Evolutionary conservation across 2,888 invertebrate species (phyloP), one percentile per base, ranked within the genome.

Genomic region (Mythimna pallens): DNA sequence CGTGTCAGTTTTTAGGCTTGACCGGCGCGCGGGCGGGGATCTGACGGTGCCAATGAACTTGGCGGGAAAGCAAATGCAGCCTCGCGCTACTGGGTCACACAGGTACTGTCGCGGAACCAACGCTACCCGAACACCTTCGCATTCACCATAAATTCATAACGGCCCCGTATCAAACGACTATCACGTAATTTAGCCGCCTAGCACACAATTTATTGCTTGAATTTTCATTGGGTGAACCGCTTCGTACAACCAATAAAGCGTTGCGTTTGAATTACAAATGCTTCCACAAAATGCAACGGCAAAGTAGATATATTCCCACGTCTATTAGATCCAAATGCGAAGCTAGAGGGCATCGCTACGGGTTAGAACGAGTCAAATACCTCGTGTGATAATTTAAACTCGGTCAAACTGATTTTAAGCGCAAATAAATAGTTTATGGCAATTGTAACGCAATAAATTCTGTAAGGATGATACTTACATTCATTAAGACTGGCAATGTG

Each of bases 31-130:
- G 85, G 80, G 87, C 81, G 84, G 85, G 86, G 86, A 83, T 87
- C 73, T 62, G 71, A 76, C 84, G 86, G 91, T 94, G 94, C 93
- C 94, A 94, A 95, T 94, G 95, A 95, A 95, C 95, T 95, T 93
- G 92, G 90, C 90, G 93, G 93, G 94, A 94, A 94, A 94, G 94
- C 93, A 92, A 93, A 92, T 91, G 90, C 92, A 92, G 90, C 89
- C 89, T 92, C 89, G 89, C 90, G 89, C 89, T 87, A 94, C 92
- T 94, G 92, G 94, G 94, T 94, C 94, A 94, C 89, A 91, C 89
- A 90, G 89, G 92, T 91, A 91, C 88, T 88, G 91, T 90, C 90
- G 89, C 89, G 89, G 88, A 91, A 91, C 91, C 87, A 89, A 87
- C 87, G 85, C 83, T 90, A 89, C 78, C 87, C 88, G 88, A 88